These are phyloP conservation scores for Origma solitaria DNA, from an alignment of 2,113 vertebrate genomes.

Conservation along the genomic window DNA sequence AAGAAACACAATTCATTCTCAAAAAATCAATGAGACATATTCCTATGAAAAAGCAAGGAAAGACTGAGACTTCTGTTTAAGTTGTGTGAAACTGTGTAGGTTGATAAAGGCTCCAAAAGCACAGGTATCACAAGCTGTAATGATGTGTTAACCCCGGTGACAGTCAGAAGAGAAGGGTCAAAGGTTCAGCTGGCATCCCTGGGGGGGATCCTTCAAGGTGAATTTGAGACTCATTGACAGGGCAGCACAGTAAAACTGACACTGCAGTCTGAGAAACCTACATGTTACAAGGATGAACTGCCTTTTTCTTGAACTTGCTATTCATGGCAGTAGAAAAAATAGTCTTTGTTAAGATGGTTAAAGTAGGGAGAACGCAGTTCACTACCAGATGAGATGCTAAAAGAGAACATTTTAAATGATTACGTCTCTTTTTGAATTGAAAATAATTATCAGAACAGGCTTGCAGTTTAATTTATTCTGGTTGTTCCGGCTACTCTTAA, in stretches of 20 bases:
- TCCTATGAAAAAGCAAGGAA: background rate
- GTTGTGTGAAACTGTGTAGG: background rate
- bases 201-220: background rate
- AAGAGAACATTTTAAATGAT: background rate
- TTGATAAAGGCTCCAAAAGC: background rate
- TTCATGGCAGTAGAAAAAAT: background rate
- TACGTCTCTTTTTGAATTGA: background rate
- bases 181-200: conserved; percentile 37
- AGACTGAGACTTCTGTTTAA: background rate
- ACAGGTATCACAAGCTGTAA: background rate
- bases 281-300: background rate
- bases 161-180: conserved; percentile 1
- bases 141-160: conserved; percentile 30
- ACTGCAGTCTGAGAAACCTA: background rate
- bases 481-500: background rate
- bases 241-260: background rate
- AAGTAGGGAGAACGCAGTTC: background rate
- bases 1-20: background rate
- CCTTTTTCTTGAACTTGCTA: background rate
- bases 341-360: background rate
- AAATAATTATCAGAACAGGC: background rate
- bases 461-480: background rate
- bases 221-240: conserved; percentile 22
- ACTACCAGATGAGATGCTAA: rapidly evolving
- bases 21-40: background rate